These are phyloP conservation scores for Achatina immaculata DNA, from an alignment of 1,140 invertebrate species.

Conservation along the genomic window DNA sequence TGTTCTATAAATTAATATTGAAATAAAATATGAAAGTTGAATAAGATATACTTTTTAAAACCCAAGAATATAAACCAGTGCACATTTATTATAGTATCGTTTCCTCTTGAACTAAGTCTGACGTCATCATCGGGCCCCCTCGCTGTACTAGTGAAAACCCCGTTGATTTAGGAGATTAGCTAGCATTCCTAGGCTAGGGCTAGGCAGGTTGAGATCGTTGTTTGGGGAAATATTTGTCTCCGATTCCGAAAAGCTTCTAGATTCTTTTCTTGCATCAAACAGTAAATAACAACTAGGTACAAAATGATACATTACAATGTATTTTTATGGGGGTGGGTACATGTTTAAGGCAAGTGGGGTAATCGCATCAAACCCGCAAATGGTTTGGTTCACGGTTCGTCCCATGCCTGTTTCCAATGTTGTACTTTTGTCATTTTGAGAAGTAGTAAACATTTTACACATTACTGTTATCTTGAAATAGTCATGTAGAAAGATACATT, in stretches of 20 bases:
- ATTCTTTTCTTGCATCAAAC: not conserved
- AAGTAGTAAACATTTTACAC: too few species aligned
- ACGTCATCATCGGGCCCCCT: not conserved
- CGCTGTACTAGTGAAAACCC: not conserved
- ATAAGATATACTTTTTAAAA: too few species aligned
- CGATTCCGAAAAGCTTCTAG: not conserved
- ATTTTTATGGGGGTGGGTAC: not conserved
- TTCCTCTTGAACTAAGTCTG: not conserved
- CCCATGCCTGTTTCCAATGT: too few species aligned
- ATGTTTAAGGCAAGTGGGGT: not conserved
- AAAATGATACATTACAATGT: not conserved
- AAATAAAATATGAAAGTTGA: too few species aligned
- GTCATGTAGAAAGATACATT: not conserved
- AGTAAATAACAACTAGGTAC: not conserved
- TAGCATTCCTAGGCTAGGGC: not conserved
- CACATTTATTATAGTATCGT: not conserved
- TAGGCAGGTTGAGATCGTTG: not conserved
- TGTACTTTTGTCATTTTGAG: too few species aligned
- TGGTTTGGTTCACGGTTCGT: too few species aligned
- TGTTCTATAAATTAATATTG: too few species aligned
- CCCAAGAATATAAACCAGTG: too few species aligned
- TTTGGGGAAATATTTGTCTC: not conserved
- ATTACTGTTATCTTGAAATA: too few species aligned
- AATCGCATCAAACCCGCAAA: not conserved
- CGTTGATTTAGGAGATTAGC: not conserved